phyloP scores from a whole-genome alignment of 2,797 vertebrate genomes.

The Notolabrus celidotus region DNA sequence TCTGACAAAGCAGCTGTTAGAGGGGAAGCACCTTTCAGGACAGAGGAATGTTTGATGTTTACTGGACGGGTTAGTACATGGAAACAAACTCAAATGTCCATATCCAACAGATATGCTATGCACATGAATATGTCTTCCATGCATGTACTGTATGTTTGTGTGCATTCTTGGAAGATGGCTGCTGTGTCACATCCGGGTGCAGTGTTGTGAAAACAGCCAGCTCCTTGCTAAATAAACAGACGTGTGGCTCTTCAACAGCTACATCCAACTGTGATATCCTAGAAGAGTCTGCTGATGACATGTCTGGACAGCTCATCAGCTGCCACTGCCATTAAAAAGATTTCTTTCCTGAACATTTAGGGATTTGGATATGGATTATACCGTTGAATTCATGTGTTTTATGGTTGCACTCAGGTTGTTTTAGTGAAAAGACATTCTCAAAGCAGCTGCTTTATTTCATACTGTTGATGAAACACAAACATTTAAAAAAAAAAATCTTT shows the following conservation, averaged over 20 bases:
- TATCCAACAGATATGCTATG: background rate
- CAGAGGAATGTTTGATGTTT: conserved; percentile 19
- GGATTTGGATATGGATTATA: too few relatives aligned
- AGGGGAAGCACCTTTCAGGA: conserved; percentile 10
- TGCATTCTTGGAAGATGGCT: conserved; percentile 2
- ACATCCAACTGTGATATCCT: conserved; percentile 22
- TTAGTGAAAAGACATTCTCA: too few relatives aligned
- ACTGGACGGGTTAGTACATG: conserved; percentile 3
- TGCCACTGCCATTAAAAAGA: conserved; percentile 4
- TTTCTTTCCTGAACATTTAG: too few relatives aligned
- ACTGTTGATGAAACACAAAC: background rate
- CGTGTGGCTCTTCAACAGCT: conserved; percentile 10
- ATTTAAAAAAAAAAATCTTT: too few relatives aligned
- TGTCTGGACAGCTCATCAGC: background rate
- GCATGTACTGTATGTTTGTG: background rate
- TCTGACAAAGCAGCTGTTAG: conserved; percentile 54
- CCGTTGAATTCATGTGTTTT: background rate
- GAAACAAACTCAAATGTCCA: conserved; percentile 7
- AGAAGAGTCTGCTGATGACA: conserved; percentile 1
- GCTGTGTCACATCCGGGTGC: conserved; percentile 12
- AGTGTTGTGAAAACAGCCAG: conserved; percentile 27
- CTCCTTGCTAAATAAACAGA: conserved; percentile 47
- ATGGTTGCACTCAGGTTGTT: background rate
- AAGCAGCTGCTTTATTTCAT: too few relatives aligned
- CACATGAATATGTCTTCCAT: background rate